Evolutionary conservation across 2,797 vertebrate genomes (phyloP), one percentile per base, ranked within the genome.

Genomic region (Parambassis ranga): DNA sequence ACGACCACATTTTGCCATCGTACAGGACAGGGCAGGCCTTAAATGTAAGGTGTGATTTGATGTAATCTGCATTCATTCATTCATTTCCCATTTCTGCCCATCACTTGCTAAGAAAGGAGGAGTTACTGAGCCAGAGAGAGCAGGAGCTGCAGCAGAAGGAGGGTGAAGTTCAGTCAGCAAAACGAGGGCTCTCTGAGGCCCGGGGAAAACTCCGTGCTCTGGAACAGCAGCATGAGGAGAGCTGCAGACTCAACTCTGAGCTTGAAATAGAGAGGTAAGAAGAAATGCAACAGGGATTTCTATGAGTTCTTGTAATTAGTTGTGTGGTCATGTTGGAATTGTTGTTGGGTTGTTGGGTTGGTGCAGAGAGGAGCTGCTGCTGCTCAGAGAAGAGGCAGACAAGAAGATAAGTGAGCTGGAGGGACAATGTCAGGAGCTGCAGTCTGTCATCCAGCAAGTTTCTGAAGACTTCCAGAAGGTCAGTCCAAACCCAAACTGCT

Each of bases 51-150:
- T 56, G 0, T 27, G 6, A 10, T n/a, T n/a, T n/a, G n/a, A n/a
- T n/a, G n/a, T 13, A 2, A 26, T 41, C 36, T 19, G 11, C 48
- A 23, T n/a, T 7, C 16, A 8, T 16, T 10, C n/a, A n/a, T 16
- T 19, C 42, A 13, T 36, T 31, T n/a, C n/a, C n/a, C n/a, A n/a
- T n/a, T n/a, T n/a, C n/a, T n/a, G 4, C 62, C 2, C 7, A 1
- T 46, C 50, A 99, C 97, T 86, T 99, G 81, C 83, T 98, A 85
- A 93, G 92, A 78, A 96, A 95, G 84, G 96, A 99, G 83, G 95
- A 97, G 55, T 88, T 79, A 70, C 82, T 98, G 74, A 89, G 83
- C 65, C 92, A 85, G 79, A 43, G 79, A 22, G 93, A 96, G 62
- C 81, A 69, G 57, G 94, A 95, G 4, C 85, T 98, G 7, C 92